Conservation (phyloP, 2,888 invertebrate genomes). For the Lacanobia wlatinum region DNA sequence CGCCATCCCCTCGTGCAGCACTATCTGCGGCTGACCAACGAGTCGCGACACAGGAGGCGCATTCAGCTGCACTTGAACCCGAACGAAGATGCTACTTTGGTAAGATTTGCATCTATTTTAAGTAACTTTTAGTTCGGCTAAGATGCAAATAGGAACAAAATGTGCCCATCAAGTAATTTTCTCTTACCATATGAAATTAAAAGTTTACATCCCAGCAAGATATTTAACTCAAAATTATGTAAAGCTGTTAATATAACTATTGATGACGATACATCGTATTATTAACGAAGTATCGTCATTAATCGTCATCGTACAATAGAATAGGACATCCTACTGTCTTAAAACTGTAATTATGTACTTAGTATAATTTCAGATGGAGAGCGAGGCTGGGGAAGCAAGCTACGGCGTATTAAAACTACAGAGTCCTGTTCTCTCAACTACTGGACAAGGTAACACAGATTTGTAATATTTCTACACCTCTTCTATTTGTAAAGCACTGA, state of each 20-base stretch:
- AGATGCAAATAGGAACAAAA: neutral
- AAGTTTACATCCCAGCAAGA: neutral
- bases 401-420: slow-evolving; percentile 95
- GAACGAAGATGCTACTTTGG: slow-evolving; percentile 95
- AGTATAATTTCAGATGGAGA: slow-evolving; percentile 83
- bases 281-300: too few relatives aligned
- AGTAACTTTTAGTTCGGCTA: neutral
- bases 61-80: slow-evolving; percentile 95
- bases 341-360: slow-evolving; percentile 16
- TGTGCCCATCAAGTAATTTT: neutral
- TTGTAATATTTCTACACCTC: neutral
- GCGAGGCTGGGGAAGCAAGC: slow-evolving; percentile 87
- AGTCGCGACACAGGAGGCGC: slow-evolving; percentile 93
- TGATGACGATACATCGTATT: too few relatives aligned
- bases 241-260: too few relatives aligned
- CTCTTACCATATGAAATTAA: neutral
- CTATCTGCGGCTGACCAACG: slow-evolving; percentile 94
- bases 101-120: slow-evolving; percentile 78
- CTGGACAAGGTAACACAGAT: slow-evolving; percentile 73
- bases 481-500: neutral
- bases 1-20: slow-evolving; percentile 96
- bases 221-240: neutral
- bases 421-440: slow-evolving; percentile 90
- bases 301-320: too few relatives aligned
- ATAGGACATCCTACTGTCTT: neutral